Evolutionary conservation across 2,797 vertebrate genomes (phyloP).

Genomic region (Chloroceryle amazona): DNA sequence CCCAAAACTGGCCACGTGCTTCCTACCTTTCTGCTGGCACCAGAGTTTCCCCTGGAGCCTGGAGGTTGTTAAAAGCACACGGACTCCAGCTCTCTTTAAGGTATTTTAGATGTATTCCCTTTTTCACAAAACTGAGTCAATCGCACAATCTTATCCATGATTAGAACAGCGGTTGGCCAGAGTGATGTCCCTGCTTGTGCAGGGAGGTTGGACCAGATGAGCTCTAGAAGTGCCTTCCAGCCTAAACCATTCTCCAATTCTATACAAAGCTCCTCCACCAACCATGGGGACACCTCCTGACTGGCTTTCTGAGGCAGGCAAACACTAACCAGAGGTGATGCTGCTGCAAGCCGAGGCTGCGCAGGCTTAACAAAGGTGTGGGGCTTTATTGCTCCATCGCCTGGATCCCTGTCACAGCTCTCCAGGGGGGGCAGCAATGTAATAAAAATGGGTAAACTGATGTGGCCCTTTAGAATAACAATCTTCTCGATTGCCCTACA

Average conservation of each 20-base stretch:
- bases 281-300: background rate
- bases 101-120: background rate
- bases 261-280: background rate
- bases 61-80: fast-evolving
- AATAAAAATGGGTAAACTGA: slow-evolving; percentile 61
- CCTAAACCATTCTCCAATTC: too few species aligned
- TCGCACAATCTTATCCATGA: background rate
- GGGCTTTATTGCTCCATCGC: background rate
- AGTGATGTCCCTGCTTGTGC: background rate
- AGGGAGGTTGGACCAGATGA: too few species aligned
- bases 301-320: background rate
- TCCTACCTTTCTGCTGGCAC: background rate
- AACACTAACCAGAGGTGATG: background rate
- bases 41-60: background rate
- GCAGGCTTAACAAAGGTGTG: background rate
- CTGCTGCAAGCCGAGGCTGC: background rate
- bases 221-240: too few species aligned
- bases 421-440: background rate
- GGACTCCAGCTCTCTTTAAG: background rate
- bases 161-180: background rate
- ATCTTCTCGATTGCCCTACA: background rate
- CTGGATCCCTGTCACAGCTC: background rate
- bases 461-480: background rate
- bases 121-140: background rate
- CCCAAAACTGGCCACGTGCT: background rate